Evolutionary conservation across 2,797 vertebrate genomes (phyloP), one percentile per base, ranked within the genome.

Genomic region (Myoxocephalus aenaeus): DNA sequence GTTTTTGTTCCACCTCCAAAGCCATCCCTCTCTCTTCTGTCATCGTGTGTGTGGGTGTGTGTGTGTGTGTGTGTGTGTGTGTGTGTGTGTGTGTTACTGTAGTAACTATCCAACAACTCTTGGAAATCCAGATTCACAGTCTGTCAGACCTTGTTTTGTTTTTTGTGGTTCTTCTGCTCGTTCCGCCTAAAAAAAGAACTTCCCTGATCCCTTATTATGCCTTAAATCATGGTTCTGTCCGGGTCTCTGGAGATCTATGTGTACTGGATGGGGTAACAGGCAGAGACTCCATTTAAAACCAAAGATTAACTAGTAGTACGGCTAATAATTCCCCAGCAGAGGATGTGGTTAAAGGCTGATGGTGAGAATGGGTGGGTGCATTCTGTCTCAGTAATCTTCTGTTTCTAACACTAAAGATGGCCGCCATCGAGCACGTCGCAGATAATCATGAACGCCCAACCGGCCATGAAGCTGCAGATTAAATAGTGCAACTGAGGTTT

Each of bases 1-100:
- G 92, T 92, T 93, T 89, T 92, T 90, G 82, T 86, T 88, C 75
- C 85, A 87, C 73, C 77, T 81, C 84, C 81, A 82, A 90, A 85
- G 84, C 86, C 81, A 63, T 73, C 79, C 73, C 57, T 86, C 90
- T 90, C 82, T 89, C 77, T 69, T 67, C 65, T 86, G 82, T 84
- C 73, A 65, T 54, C 82, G 59, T n/a, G 46, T 65, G 59, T 53
- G 56, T 50, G 22, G 51, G 27, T 79, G 70, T 67, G 38, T 51
- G 69, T 77, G 65, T 75, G 71, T 79, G 75, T 80, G 11, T 42
- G 40, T 42, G 40, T 42, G 12, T 82, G 69, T 50, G 22, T 56
- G 27, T 80, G 70, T 68, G 40, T 58, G 70, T 75, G 65, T 75
- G 74, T 79, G 77, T 81, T 65, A 80, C 80, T 89, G 79, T 78